Evolutionary conservation across 2,113 vertebrate genomes (phyloP).

Genomic region (Furnarius figulus): DNA sequence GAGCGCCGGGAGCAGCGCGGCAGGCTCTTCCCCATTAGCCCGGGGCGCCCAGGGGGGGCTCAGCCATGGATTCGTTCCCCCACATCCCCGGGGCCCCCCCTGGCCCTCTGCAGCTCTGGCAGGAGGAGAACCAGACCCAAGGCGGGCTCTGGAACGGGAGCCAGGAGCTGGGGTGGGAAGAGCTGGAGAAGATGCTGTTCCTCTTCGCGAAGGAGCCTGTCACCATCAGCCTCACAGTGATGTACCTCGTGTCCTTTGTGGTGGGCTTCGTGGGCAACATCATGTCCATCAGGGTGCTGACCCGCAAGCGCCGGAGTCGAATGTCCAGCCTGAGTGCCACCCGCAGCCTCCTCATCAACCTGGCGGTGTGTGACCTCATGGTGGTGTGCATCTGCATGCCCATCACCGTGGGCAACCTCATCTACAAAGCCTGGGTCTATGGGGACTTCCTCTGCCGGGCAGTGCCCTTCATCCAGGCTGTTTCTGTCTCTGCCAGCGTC

Average conservation of each 20-base stretch:
- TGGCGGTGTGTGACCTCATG: slow-evolving; percentile 89
- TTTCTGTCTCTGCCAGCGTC: slow-evolving; percentile 88
- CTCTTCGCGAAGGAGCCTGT: slow-evolving; percentile 84
- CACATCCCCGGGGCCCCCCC: background rate
- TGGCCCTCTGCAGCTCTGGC: slow-evolving; percentile 35
- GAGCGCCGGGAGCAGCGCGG: background rate
- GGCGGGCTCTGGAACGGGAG: slow-evolving; percentile 32
- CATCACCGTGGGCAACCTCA: slow-evolving; percentile 86
- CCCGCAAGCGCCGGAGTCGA: slow-evolving; percentile 73
- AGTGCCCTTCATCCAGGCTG: slow-evolving; percentile 88
- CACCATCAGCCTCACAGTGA: slow-evolving; percentile 82
- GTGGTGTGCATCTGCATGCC: slow-evolving; percentile 94
- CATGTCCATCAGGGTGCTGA: slow-evolving; percentile 87
- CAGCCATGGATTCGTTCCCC: slow-evolving; percentile 68
- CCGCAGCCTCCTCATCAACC: slow-evolving; percentile 85
- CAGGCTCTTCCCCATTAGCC: background rate
- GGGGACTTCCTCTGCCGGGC: slow-evolving; percentile 89
- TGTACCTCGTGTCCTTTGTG: slow-evolving; percentile 87
- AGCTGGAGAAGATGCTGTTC: slow-evolving; percentile 84
- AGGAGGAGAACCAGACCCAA: slow-evolving; percentile 57
- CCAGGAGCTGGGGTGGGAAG: slow-evolving; percentile 65
- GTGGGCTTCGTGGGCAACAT: slow-evolving; percentile 87
- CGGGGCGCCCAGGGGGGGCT: background rate
- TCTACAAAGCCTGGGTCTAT: slow-evolving; percentile 91
- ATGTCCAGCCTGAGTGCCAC: slow-evolving; percentile 85